Conservation (phyloP, 2,888 invertebrate genomes). For the Acronicta alni region DNA sequence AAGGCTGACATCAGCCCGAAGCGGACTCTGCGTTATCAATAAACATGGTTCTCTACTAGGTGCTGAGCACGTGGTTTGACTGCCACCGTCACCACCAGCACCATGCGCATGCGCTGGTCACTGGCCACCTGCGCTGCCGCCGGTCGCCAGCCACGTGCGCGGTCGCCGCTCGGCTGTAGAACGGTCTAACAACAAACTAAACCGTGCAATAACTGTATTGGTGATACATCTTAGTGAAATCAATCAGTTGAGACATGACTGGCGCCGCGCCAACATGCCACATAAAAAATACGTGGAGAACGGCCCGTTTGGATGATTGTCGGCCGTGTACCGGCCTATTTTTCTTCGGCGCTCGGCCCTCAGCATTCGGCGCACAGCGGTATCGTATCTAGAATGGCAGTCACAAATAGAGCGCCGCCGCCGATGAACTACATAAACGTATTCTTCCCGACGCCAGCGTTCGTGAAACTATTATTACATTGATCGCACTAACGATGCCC, state of each 20-base stretch:
- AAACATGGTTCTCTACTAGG: no score
- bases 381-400: conserved; percentile 39
- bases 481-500: conserved; percentile 14
- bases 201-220: conserved; percentile 61
- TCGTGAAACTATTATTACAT: conserved; percentile 30
- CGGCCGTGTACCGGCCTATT: conserved; percentile 43
- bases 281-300: conserved; percentile 64
- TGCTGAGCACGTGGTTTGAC: no score
- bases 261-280: conserved; percentile 65
- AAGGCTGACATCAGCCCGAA: no score
- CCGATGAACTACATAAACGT: conserved; percentile 15
- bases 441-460: conserved; percentile 15
- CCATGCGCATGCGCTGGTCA: no score
- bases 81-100: background rate
- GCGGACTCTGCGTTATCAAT: no score
- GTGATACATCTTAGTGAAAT: conserved; percentile 66
- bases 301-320: conserved; percentile 45
- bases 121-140: background rate
- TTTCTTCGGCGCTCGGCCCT: conserved; percentile 46
- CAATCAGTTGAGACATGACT: conserved; percentile 72
- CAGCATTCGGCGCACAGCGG: conserved; percentile 37
- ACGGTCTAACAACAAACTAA: conserved; percentile 31
- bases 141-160: background rate
- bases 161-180: conserved; percentile 1
- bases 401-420: conserved; percentile 45